Conservation (phyloP, 2,888 invertebrate genomes). For the Lochmaea capreae region DNA sequence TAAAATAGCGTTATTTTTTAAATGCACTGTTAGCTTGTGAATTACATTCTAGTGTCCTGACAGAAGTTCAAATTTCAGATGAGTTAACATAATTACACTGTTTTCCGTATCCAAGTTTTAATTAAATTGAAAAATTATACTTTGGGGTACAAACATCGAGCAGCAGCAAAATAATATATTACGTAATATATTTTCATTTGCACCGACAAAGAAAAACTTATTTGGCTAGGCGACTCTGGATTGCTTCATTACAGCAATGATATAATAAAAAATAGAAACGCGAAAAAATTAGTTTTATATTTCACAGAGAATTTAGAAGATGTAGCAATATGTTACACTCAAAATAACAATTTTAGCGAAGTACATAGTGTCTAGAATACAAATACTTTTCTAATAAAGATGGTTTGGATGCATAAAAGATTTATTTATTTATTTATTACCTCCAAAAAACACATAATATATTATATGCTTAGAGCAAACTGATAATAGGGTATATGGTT, state of each 20-base stretch:
- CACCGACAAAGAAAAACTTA: slow-evolving; percentile 23
- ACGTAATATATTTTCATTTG: slow-evolving; percentile 24
- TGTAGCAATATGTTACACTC: not conserved
- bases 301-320: not conserved
- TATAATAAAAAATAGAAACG: not conserved
- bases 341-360: no score
- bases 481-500: no score
- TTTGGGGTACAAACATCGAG: slow-evolving; percentile 7
- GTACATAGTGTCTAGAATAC: no score
- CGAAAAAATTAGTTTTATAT: slow-evolving; percentile 1
- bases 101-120: slow-evolving; percentile 25
- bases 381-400: no score
- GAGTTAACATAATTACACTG: slow-evolving; percentile 23
- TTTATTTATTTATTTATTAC: no score
- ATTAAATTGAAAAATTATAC: slow-evolving; percentile 34
- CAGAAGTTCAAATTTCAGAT: slow-evolving; percentile 30
- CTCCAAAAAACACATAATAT: no score
- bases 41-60: not conserved
- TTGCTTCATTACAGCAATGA: slow-evolving; percentile 17
- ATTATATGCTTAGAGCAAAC: no score
- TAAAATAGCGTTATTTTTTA: not conserved
- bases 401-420: no score
- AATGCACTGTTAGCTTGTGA: not conserved
- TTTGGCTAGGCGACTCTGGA: slow-evolving; percentile 9
- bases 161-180: slow-evolving; percentile 18